These are phyloP conservation scores for Ochotona curzoniae DNA, from an alignment of 2,113 vertebrate genomes.

Conservation along the genomic window DNA sequence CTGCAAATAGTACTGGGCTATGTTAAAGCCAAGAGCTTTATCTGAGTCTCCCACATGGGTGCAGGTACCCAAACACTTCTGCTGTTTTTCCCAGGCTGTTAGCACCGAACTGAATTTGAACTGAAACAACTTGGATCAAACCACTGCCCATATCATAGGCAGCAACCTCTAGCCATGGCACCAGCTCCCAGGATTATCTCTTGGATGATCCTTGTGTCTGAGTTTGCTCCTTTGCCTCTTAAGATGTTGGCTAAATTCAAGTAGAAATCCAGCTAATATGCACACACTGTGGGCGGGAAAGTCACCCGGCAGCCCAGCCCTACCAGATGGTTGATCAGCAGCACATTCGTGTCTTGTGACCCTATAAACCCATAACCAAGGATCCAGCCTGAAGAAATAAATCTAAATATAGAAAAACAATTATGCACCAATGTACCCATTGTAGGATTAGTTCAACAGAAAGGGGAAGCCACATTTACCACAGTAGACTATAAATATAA, in stretches of 20 bases:
- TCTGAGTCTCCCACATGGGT: too few species aligned
- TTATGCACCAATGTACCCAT: not conserved
- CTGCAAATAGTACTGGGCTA: too few species aligned
- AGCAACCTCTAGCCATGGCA: too few species aligned
- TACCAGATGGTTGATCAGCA: not conserved
- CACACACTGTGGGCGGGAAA: too few species aligned
- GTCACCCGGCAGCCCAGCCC: not conserved
- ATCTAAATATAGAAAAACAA: not conserved
- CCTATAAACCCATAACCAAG: not conserved
- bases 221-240: not conserved
- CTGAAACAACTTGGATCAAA: too few species aligned
- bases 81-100: too few species aligned
- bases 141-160: too few species aligned
- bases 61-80: too few species aligned
- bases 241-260: not conserved
- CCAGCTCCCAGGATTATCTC: not conserved
- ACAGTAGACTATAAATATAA: not conserved
- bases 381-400: not conserved
- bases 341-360: not conserved
- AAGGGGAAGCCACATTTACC: not conserved
- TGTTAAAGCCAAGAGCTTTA: too few species aligned
- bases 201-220: not conserved
- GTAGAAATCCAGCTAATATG: not conserved
- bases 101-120: too few species aligned
- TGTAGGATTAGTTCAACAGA: not conserved